Evolutionary conservation across 2,888 invertebrate genomes (phyloP).

Genomic region (Tinea trinotella): DNA sequence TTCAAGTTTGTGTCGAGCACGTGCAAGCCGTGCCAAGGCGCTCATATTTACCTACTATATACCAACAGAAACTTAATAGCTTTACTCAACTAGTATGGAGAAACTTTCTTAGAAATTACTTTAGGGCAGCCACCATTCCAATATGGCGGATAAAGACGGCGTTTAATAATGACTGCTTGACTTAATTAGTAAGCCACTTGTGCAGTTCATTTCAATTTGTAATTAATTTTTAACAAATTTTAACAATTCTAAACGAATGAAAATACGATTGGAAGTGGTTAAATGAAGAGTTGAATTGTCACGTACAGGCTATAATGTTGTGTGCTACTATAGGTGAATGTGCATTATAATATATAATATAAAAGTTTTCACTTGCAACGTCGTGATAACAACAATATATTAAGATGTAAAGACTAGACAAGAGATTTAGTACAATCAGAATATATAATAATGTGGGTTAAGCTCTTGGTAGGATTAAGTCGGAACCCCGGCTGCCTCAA

Average conservation of each 20-base stretch:
- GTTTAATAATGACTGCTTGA: not conserved
- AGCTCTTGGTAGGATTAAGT: not conserved
- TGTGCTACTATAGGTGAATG: too few species aligned
- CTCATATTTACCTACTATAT: conserved; percentile 14
- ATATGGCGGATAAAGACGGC: conserved; percentile 12
- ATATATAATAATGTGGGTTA: conserved; percentile 8
- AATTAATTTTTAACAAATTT: too few species aligned
- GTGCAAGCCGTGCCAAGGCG: conserved; percentile 15
- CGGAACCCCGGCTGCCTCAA: conserved; percentile 2
- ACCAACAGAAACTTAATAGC: conserved; percentile 16
- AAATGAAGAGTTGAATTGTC: too few species aligned
- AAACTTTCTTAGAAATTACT: conserved; percentile 15
- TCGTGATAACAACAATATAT: conserved; percentile 11
- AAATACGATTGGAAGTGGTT: too few species aligned
- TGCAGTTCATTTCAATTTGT: not conserved
- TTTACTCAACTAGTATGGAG: conserved; percentile 11
- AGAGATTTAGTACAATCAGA: conserved; percentile 10
- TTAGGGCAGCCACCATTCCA: not conserved
- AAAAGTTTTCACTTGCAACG: too few species aligned
- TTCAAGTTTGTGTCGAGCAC: conserved; percentile 42
- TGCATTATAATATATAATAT: too few species aligned
- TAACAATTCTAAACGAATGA: too few species aligned
- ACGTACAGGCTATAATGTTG: too few species aligned
- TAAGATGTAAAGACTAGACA: conserved; percentile 1
- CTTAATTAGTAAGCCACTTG: not conserved